Base-by-base conservation (phyloP, 2,797 vertebrate species). In the Serranus cabrilla region DNA sequence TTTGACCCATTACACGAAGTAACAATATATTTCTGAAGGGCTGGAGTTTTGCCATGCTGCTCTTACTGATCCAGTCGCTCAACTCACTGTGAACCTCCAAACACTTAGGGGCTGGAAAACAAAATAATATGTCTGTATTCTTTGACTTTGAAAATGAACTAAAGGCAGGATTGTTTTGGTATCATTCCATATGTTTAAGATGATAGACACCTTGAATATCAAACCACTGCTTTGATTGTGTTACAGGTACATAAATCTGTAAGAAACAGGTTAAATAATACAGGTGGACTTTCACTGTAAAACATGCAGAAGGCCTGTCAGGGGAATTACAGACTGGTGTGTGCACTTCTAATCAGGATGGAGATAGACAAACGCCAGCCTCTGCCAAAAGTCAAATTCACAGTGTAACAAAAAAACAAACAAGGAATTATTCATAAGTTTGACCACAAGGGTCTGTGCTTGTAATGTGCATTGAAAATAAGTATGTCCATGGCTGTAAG, bases 41-140 rank as follows among this genome's bases (percentile, higher is more conserved):
- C 94, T 95, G 93, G 89, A 91, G 88, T 89, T 88, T 77, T 83
- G 87, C 90, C 86, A 50, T 69, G 88, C 92, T 95, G 93, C 94
- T 95, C 87, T 82, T 88, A 91, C 84, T 67, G 66, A 89, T 89
- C 85, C 86, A 90, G 90, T 91, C 78, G 47, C 82, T 86, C 75
- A 87, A 90, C 71, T 93, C 93, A 94, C 90, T 92, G 88, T 92
- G 91, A 94, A 87, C 66, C 64, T 82, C 84, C 71, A 81, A 87
- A 90, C 70, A 61, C 75, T 86, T 77, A 43, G 63, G 74, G 86
- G 70, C 88, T 88, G 87, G 84, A 84, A 81, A 69, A 84, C 60
- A 62, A 85, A 77, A 80, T 7, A 80, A 76, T 43, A 74, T 12
- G 57, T 84, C 75, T 91, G 77, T 84, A 82, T 65, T 85, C 68